Percentiles rank a stretch among this genome's conserved stretches.
Conservation (phyloP, 2,888 invertebrate genomes). For the Tenodera sinensis region DNA sequence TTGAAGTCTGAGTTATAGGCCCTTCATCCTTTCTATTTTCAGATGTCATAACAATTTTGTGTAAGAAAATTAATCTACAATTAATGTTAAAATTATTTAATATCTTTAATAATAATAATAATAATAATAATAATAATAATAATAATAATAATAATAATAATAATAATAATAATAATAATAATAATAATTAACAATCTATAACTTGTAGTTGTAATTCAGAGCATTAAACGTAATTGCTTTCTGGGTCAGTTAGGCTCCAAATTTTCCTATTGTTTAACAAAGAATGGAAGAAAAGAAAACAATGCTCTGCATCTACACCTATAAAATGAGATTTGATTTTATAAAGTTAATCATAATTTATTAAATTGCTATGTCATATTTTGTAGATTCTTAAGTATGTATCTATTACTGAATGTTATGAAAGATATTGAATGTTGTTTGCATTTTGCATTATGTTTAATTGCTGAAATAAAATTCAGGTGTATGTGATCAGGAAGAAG, state of each 20-base stretch:
- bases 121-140: neutral
- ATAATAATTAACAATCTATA: neutral
- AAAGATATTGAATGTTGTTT: neutral
- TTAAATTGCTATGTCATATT: neutral
- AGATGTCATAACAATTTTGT: neutral
- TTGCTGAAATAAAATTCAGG: neutral
- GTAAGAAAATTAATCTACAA: neutral
- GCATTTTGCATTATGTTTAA: neutral
- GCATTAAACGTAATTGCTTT: neutral
- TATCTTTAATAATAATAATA: neutral
- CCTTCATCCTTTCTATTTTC: neutral
- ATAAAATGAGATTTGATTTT: neutral
- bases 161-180: neutral
- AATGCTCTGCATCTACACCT: neutral
- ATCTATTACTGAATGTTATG: neutral
- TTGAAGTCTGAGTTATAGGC: neutral
- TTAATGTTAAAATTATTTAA: neutral
- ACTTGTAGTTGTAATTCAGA: neutral
- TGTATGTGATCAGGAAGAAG: neutral
- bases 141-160: neutral
- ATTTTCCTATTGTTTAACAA: neutral
- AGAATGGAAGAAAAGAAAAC: neutral
- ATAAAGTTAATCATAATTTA: neutral
- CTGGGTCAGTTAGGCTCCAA: neutral
- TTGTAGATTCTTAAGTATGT: neutral